These are phyloP conservation scores for Bolborhynchus lineola DNA, from an alignment of 2,113 vertebrate genomes.

Conservation along the genomic window DNA sequence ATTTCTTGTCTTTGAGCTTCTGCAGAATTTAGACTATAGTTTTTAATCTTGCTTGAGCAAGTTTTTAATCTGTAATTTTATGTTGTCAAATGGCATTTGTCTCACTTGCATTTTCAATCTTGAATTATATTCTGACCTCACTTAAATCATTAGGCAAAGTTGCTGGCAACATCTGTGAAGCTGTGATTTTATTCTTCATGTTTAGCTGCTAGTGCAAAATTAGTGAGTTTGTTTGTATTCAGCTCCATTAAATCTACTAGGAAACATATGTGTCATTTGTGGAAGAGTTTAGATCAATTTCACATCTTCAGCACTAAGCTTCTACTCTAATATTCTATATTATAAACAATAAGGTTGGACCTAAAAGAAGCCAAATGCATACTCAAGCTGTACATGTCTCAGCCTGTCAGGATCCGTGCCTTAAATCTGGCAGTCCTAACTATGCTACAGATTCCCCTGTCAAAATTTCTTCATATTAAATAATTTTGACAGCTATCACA, in stretches of 20 bases:
- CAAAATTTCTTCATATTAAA: background rate
- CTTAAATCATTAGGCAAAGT: background rate
- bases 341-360: background rate
- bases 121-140: background rate
- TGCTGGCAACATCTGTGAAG: background rate
- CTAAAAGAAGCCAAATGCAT: background rate
- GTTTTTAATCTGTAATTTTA: background rate
- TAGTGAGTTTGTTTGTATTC: background rate
- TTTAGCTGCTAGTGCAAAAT: background rate
- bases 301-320: background rate
- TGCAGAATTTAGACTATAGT: background rate
- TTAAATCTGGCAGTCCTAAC: background rate
- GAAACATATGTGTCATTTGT: background rate
- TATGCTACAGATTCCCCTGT: background rate
- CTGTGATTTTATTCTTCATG: background rate
- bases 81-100: background rate
- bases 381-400: background rate
- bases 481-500: background rate
- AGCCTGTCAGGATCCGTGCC: background rate
- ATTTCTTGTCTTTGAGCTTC: background rate
- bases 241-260: background rate
- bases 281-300: background rate
- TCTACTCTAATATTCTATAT: background rate
- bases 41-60: background rate
- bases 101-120: background rate